Evolutionary conservation across 2,797 vertebrate genomes (phyloP), one percentile per base, ranked within the genome.

Genomic region (Gymnodraco acuticeps): DNA sequence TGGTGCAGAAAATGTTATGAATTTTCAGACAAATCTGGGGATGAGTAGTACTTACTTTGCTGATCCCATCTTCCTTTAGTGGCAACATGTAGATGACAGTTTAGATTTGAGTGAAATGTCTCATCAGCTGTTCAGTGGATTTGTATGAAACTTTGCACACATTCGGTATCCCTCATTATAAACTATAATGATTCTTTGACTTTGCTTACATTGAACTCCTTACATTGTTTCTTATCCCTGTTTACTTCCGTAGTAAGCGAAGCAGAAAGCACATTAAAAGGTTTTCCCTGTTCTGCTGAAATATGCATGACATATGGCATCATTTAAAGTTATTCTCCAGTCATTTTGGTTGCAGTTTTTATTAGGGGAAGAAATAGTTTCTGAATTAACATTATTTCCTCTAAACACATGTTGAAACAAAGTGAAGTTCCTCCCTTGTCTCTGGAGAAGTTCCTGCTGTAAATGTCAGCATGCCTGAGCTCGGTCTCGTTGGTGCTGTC

Each of bases 391-490:
- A 5, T 48, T 56, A 5, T 76, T 72, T 68, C 70, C 46, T 11
- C 23, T 43, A 19, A 10, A 50, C 58, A 27, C 48, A 53, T 16
- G 0, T 5, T 54, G 52, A 55, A 52, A 56, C 64, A 72, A 60
- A 64, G 5, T 3, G 33, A 45, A 23, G 48, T 64, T 64, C 19
- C n/a, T 77, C 42, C 59, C 14, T 74, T 17, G 58, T 27, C 45
- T 41, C 56, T 12, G 52, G 27, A 19, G 20, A 38, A 55, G 69
- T 69, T 70, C 45, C 51, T 82, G 27, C 4, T 38, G 33, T 38
- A 89, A 91, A 90, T 88, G 87, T 88, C 68, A 70, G 72, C 59
- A 50, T 72, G 63, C 64, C 67, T 55, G 69, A 70, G 73, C 69
- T 78, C 42, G 43, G 69, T 20, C 15, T 75, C 59, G 64, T 13